A percentile compares a stretch with the other conserved stretches of the same genome.
Conservation (phyloP, 2,888 invertebrate genomes). For the Eilema caniola region DNA sequence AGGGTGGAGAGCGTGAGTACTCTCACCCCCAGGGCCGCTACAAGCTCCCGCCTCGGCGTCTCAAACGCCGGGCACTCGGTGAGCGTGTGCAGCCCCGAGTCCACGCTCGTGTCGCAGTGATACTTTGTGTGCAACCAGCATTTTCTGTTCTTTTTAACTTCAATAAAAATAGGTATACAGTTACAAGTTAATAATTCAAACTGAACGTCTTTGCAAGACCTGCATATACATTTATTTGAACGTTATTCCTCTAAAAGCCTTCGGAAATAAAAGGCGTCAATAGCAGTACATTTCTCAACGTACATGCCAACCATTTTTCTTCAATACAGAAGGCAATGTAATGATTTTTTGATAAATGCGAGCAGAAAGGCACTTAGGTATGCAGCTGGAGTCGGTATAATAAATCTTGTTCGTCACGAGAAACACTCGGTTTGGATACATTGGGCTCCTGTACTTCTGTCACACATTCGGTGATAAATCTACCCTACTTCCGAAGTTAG, state of each 20-base stretch:
- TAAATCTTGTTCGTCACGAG: constrained; percentile 68
- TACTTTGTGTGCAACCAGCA: too few species aligned
- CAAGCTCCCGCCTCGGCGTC: too few species aligned
- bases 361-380: constrained; percentile 53
- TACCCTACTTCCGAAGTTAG: constrained; percentile 45
- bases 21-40: too few species aligned
- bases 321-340: constrained; percentile 46
- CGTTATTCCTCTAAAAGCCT: constrained; percentile 33
- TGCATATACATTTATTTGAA: constrained; percentile 29
- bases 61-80: too few species aligned
- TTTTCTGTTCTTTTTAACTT: background rate
- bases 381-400: constrained; percentile 55
- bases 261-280: constrained; percentile 30
- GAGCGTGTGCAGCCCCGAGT: background rate
- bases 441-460: constrained; percentile 53
- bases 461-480: constrained; percentile 67
- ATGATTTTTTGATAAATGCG: constrained; percentile 63
- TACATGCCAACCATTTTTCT: constrained; percentile 39
- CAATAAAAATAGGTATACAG: constrained; percentile 29
- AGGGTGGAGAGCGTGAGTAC: too few species aligned
- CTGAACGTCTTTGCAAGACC: constrained; percentile 30
- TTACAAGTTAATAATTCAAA: constrained; percentile 35
- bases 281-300: constrained; percentile 42
- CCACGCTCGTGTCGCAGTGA: too few species aligned
- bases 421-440: constrained; percentile 57